Conservation (phyloP, 1,140 invertebrate species). For the Laupala kohalensis region DNA sequence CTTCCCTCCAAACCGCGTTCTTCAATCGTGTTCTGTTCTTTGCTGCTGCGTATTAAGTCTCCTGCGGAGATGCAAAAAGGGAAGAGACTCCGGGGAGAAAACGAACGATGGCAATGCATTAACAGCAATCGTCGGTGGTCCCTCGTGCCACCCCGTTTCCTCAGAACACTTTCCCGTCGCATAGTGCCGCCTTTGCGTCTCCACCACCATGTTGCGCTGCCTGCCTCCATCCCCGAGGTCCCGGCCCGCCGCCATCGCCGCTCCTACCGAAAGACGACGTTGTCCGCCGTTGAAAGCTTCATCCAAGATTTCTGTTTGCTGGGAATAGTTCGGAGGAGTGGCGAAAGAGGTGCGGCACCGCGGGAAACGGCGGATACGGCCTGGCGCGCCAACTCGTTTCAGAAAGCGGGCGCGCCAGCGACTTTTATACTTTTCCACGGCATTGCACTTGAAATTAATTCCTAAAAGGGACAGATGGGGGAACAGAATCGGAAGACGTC, state of each 20-base stretch:
- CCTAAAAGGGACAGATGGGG: not conserved
- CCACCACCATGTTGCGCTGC: not conserved
- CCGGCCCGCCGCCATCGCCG: too few relatives aligned
- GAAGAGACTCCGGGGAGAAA: not conserved
- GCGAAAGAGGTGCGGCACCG: not conserved
- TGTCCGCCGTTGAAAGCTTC: not conserved
- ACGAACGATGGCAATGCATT: not conserved
- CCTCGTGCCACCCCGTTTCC: not conserved
- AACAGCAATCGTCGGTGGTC: not conserved
- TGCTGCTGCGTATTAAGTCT: not conserved
- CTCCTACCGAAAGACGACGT: not conserved
- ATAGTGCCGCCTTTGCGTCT: too few relatives aligned
- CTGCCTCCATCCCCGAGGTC: not conserved
- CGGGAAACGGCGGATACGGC: too few relatives aligned
- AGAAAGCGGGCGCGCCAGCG: too few relatives aligned
- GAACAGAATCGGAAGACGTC: too few relatives aligned
- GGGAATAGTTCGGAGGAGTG: not conserved
- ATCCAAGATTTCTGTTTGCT: not conserved
- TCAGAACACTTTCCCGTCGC: not conserved
- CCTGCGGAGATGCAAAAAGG: not conserved
- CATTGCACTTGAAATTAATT: not conserved
- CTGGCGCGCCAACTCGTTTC: too few relatives aligned
- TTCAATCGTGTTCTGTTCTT: not conserved
- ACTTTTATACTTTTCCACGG: not conserved
- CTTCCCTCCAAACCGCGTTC: not conserved